phyloP scores from a whole-genome alignment of 2,113 vertebrate species.

The Pardalotus punctatus region DNA sequence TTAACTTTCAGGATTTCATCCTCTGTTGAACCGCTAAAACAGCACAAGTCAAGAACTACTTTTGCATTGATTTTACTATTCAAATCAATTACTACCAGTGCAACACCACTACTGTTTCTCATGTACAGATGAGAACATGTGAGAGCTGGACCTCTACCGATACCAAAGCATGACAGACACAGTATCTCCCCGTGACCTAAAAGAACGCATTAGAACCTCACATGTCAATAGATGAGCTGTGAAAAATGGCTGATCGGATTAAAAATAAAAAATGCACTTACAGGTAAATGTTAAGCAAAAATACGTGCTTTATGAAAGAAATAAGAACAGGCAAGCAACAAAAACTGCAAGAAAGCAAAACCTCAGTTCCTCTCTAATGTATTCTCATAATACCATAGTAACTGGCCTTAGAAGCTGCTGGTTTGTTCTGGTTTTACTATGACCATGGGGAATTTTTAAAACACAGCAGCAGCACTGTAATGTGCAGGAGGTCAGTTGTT shows the following conservation, averaged over 20 bases:
- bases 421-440: not conserved
- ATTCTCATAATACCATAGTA: not conserved
- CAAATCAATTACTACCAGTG: not conserved
- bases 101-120: not conserved
- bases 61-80: not conserved
- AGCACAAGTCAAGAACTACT: not conserved
- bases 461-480: not conserved
- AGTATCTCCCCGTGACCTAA: not conserved
- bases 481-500: not conserved
- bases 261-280: not conserved
- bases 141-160: not conserved
- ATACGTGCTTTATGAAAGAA: not conserved
- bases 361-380: not conserved
- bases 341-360: conserved; percentile 17
- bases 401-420: not conserved
- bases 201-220: not conserved
- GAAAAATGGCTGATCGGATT: not conserved
- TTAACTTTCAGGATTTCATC: not conserved
- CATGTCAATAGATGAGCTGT: not conserved
- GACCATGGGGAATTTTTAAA: not conserved
- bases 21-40: not conserved
- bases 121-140: accelerated
- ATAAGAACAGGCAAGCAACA: not conserved
- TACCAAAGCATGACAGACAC: not conserved
- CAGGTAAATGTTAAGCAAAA: not conserved